These are phyloP conservation scores for Onychomys leucogaster DNA, from an alignment of 2,797 vertebrate genomes.

Conservation along the genomic window DNA sequence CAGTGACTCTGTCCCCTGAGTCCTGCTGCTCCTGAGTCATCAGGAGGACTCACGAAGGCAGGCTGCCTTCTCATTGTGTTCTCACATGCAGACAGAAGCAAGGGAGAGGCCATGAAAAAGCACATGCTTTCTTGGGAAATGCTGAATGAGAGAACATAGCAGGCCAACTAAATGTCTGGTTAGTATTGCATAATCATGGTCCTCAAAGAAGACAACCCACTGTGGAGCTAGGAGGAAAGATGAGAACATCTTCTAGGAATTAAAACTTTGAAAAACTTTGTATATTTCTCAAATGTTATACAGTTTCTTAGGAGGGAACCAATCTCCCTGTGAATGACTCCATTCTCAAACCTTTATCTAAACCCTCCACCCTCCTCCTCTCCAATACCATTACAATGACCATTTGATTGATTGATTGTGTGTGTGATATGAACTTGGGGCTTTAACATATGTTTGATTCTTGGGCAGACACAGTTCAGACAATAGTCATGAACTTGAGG, in stretches of 20 bases:
- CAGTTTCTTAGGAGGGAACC: not conserved
- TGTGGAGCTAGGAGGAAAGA: not conserved
- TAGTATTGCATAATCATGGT: not conserved
- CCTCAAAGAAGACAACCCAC: not conserved
- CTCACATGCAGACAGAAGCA: not conserved
- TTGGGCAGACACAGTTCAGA: not conserved
- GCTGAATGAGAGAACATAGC: not conserved
- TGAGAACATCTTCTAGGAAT: not conserved
- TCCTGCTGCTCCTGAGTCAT: not conserved
- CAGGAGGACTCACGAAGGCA: not conserved
- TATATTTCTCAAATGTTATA: not conserved
- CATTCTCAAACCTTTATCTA: not conserved
- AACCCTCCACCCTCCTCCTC: not conserved
- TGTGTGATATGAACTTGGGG: not conserved
- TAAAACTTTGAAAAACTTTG: not conserved
- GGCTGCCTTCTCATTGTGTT: not conserved
- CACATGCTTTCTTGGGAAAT: not conserved
- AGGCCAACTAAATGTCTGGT: not conserved
- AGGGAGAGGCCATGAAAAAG: not conserved
- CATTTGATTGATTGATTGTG: not conserved
- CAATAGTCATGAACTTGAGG: not conserved
- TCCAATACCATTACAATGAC: not conserved
- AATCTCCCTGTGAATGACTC: not conserved
- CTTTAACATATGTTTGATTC: not conserved
- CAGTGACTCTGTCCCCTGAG: not conserved